Evolutionary conservation across 2,113 vertebrate species (phyloP), one percentile per base, ranked within the genome.

Genomic region (Entomyzon cyanotis): DNA sequence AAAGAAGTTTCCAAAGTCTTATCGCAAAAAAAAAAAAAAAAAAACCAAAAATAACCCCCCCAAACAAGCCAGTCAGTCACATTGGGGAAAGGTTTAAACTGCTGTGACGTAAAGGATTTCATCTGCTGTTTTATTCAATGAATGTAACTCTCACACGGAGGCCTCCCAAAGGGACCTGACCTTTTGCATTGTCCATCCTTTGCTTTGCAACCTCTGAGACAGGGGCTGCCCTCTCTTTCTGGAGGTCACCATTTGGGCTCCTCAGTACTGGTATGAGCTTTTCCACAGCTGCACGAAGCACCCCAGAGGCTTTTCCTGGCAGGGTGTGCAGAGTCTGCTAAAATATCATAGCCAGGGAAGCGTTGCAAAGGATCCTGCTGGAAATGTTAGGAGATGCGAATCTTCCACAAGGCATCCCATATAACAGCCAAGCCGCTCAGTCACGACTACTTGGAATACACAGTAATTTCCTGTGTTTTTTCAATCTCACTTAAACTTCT

Each of bases 381-480:
- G 93, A 94, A 97, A 95, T 5, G 94, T 95, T 80, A 64, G 93
- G 97, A 97, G 96, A 97, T 95, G 94, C 62, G 76, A 96, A 94
- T 82, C 94, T 97, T 95, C 76, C 89, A 87, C 88, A 78, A 93
- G 78, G 65, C 94, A 96, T 97, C 96, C 96, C 97, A 53, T 97
- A 64, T 96, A 97, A 96, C 97, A 95, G 97, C 97, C 95, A 98
- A 97, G 96, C 88, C 78, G 78, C 96, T 95, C 96, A 93, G 96
- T 97, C 97, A 97, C 96, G 93, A 96, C 97, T 92, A 80, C 96
- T 97, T 98, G 96, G 97, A 96, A 97, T 96, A 97, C 96, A 96
- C 96, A 96, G 94, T 78, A 97, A 98, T 98, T 98, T 98, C 97
- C 97, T 98, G 96, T 97, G 85, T 92, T 96, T 97, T 96, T 95